Evolutionary conservation across 2,797 vertebrate genomes (phyloP), one percentile per base, ranked within the genome.

Genomic region (Acropternis orthonyx): DNA sequence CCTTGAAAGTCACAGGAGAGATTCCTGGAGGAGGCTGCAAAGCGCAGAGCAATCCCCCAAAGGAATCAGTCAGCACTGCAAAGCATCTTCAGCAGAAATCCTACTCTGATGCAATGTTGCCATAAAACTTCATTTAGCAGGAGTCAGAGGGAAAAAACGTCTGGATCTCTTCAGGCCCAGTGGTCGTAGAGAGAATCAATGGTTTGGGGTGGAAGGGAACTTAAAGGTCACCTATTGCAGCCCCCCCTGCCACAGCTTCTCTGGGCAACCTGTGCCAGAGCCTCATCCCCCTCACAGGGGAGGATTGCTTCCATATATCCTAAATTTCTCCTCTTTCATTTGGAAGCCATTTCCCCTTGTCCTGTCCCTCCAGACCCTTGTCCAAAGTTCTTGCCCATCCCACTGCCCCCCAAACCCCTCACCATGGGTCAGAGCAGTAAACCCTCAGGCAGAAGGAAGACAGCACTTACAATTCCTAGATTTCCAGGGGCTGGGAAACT

Each of bases 381-480:
- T 74, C 76, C 52, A 28, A 54, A 66, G 67, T 4, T 23, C 68
- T n/a, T 20, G 37, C 18, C 59, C 19, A 8, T 59, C 37, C 82
- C 21, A 10, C 24, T n/a, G 66, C 9, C 63, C 67, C 56, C 81
- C 13, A 1, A 1, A 9, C 3, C 9, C 72, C 14, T 32, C 65
- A 27, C 48, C 21, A 1, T 10, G 14, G 39, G 43, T 5, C 84
- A 19, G 0, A 18, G 69, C 28, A 10, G 14, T 1, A 5, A 34
- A 8, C 21, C 12, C 30, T 13, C 12, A 62, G 13, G 28, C 34
- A 14, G 59, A 4, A 46, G 32, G 6, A n/a, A 36, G 18, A 2
- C 10, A 37, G 4, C 5, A 0, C 8, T 9, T 2, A 11, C 9
- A 24, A 3, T 26, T n/a, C 58, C 69, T 14, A 2, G 6, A 1